phyloP scores from a whole-genome alignment of 2,888 invertebrate genomes.

The Tanytarsus gracilentus region DNA sequence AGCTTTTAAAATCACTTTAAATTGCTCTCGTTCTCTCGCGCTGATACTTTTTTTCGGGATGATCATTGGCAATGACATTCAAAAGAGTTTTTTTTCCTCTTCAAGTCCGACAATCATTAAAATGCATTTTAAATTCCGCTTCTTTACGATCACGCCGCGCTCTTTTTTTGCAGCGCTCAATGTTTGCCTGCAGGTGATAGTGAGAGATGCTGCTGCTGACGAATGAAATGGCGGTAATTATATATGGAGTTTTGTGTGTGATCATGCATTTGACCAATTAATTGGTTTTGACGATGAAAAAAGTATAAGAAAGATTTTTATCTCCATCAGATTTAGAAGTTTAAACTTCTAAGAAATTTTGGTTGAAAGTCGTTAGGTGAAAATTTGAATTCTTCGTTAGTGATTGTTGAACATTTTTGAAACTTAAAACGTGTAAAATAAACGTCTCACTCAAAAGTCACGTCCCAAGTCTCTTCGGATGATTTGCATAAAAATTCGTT shows the following conservation, averaged over 20 bases:
- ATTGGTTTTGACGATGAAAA: conserved; percentile 7
- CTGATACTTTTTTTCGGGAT: conserved; percentile 2
- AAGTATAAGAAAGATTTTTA: background rate
- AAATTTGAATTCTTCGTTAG: too few relatives aligned
- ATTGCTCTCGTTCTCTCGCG: too few relatives aligned
- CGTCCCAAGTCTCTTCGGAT: too few relatives aligned
- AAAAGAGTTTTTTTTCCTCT: background rate
- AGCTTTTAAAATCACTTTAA: conserved; percentile 16
- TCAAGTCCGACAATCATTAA: background rate
- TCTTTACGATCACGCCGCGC: background rate
- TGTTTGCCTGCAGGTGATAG: background rate
- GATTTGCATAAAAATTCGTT: conserved; percentile 1
- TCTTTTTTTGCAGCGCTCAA: background rate
- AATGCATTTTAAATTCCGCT: conserved; percentile 8
- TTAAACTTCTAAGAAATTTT: too few relatives aligned
- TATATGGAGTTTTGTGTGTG: too few relatives aligned
- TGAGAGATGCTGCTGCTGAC: background rate
- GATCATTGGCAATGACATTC: conserved; percentile 19
- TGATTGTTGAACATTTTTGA: too few relatives aligned
- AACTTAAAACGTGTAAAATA: background rate
- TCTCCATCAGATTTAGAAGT: background rate
- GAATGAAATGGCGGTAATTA: conserved; percentile 7
- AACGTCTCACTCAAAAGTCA: too few relatives aligned
- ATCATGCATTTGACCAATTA: conserved; percentile 3
- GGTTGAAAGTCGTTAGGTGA: too few relatives aligned